phyloP scores from a whole-genome alignment of 1,140 invertebrate species.

The Apis laboriosa region DNA sequence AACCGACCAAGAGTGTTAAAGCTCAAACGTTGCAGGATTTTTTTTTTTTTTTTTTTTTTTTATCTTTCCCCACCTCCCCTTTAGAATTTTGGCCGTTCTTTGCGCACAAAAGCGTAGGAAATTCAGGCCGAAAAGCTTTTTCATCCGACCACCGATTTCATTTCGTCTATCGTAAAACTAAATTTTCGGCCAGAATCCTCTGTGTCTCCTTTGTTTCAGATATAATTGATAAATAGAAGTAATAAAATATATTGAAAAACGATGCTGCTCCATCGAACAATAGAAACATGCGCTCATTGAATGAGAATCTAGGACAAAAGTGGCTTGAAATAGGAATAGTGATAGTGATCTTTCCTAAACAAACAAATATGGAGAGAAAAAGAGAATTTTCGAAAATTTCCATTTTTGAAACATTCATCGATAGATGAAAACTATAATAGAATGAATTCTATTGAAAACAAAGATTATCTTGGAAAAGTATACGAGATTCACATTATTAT shows the following conservation, averaged over 20 bases:
- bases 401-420: not conserved
- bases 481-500: no score
- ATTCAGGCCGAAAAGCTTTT: not conserved
- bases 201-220: not conserved
- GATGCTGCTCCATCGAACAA: not conserved
- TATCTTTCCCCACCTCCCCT: no score
- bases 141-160: not conserved
- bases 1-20: not conserved
- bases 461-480: no score
- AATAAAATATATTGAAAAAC: not conserved
- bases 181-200: not conserved
- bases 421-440: no score
- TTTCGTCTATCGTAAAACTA: not conserved
- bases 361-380: no score
- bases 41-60: no score
- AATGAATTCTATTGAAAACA: no score
- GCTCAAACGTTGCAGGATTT: not conserved
- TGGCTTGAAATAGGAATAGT: no score
- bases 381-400: no score
- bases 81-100: not conserved
- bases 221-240: slow-evolving; percentile 8
- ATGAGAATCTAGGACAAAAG: no score
- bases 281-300: not conserved
- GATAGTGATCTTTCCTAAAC: no score
- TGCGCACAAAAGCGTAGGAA: slow-evolving; percentile 3